phyloP scores from a whole-genome alignment of 1,140 invertebrate species.

The Phortica variegata region DNA sequence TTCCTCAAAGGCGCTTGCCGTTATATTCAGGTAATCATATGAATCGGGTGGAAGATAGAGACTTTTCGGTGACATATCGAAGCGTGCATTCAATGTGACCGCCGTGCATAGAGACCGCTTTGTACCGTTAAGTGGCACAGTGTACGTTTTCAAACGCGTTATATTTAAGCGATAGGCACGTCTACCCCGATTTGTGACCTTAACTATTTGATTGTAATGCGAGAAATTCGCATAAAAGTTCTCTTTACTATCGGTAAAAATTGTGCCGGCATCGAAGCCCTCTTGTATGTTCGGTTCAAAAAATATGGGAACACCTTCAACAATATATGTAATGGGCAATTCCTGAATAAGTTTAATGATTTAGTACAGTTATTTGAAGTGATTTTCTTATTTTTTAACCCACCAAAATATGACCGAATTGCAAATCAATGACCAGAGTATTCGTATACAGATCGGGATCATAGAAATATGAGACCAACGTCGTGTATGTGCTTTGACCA shows the following conservation, averaged over 20 bases:
- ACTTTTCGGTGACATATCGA: constrained; percentile 34
- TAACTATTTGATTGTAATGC: constrained; percentile 18
- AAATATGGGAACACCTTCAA: constrained; percentile 40
- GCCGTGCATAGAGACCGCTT: constrained; percentile 12
- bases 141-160: constrained; percentile 22
- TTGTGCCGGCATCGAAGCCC: constrained; percentile 29
- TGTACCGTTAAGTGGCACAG: neutral
- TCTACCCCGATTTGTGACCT: constrained; percentile 27
- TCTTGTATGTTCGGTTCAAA: constrained; percentile 35
- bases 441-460: constrained; percentile 46
- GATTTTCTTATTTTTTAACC: neutral
- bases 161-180: constrained; percentile 32
- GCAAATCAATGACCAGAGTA: constrained; percentile 29
- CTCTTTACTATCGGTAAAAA: constrained; percentile 31
- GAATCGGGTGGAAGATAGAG: constrained; percentile 15
- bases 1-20: constrained; percentile 28
- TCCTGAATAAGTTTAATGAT: constrained; percentile 7
- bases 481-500: constrained; percentile 44
- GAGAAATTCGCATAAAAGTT: constrained; percentile 18
- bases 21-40: constrained; percentile 16
- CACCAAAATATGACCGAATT: constrained; percentile 27
- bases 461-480: constrained; percentile 26
- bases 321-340: constrained; percentile 34
- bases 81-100: constrained; percentile 22
- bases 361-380: neutral